Conservation (phyloP, 2,797 vertebrate genomes). For the Otolemur crassicaudatus region DNA sequence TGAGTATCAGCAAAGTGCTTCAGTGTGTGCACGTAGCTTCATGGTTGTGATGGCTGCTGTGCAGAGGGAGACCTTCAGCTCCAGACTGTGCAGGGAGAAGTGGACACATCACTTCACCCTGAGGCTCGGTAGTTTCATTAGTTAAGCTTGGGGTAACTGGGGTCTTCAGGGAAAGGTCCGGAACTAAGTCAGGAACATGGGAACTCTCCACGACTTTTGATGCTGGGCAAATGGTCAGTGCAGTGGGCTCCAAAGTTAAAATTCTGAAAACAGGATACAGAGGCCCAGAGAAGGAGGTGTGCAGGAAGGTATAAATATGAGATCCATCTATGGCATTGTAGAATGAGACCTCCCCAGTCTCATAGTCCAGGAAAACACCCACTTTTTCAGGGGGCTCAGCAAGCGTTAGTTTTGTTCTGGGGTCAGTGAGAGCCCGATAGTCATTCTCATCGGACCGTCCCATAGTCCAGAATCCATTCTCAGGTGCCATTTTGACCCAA, state of each 20-base stretch:
- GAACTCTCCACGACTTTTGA: rapidly evolving
- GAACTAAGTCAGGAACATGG: too few relatives aligned
- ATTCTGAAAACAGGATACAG: constrained; percentile 70
- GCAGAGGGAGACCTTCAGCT: background rate
- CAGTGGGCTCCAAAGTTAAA: background rate
- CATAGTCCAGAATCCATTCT: constrained; percentile 78
- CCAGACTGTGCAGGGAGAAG: background rate
- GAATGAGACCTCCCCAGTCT: constrained; percentile 65
- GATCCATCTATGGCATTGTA: rapidly evolving
- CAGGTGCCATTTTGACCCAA: constrained; percentile 53
- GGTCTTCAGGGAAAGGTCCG: background rate
- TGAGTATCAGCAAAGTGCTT: background rate
- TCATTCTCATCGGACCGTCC: background rate
- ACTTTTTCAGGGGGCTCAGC: background rate
- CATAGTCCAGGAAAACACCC: constrained; percentile 78
- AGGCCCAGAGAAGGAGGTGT: rapidly evolving
- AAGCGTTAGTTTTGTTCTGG: background rate
- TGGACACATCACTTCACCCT: rapidly evolving
- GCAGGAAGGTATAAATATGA: background rate
- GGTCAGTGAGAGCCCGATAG: constrained; percentile 39
- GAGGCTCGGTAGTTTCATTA: background rate
- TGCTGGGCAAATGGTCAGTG: constrained; percentile 19
- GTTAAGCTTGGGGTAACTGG: rapidly evolving
- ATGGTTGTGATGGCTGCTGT: background rate
- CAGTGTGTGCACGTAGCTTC: background rate